Base-by-base conservation (phyloP, 2,113 vertebrate genomes). In the Lycocorax pyrrhopterus region DNA sequence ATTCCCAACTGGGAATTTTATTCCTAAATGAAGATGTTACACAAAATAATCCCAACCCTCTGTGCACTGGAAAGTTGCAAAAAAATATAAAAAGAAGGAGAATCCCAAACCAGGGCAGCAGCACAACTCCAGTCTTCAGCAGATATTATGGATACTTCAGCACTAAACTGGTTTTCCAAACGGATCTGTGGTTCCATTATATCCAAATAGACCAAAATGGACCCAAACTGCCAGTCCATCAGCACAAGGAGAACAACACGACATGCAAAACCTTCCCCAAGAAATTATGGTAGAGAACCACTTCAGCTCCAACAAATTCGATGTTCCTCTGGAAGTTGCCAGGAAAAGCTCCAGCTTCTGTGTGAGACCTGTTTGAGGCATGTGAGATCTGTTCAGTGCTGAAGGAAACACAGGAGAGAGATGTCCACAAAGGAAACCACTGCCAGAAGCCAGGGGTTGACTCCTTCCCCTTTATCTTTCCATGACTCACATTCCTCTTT, bases 11-110 rank as follows among this genome's bases (percentile, higher is more conserved):
- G 58, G 13, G 25, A 26, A 25, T 43, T 90, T 77, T 33, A 58
- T 60, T 62, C 21, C 69, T 69, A 19, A 60, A 53, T 17, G 3
- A 53, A 41, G n/a, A 30, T 1, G 0, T 16, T 35, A 29, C 0
- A 0, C 15, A 39, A 63, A 85, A 71, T 16, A 56, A n/a, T 52
- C 2, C 2, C 17, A 71, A n/a, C 2, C 3, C n/a, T 84, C 27
- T 46, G 27, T 39, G 55, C 7, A 27, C 10, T 43, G 55, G 46
- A 46, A 93, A 20, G 22, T 20, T 83, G 29, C 14, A 76, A 83
- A 84, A 84, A 78, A 72, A 35, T 5, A 33, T 0, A 26, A 32
- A 51, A 64, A 60, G 2, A 29, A 64, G 12, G 16, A 81, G 33
- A 49, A 37, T 13, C 18, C 30, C 49, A 53, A 53, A 12, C 10